Conservation (phyloP, 2,113 vertebrate species). For the Colius striatus region DNA sequence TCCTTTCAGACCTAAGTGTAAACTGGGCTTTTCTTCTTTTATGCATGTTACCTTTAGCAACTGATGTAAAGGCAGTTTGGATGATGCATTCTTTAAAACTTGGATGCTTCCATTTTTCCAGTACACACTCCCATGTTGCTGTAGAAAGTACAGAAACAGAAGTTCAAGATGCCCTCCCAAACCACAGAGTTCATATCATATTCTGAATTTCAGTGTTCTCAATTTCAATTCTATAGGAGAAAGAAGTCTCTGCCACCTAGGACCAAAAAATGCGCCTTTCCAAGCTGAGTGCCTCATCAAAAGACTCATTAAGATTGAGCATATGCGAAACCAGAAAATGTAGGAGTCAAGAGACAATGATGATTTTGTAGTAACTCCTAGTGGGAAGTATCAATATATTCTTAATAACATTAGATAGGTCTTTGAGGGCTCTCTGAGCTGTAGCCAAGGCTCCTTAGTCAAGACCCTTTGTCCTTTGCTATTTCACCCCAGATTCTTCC, state of each 20-base stretch:
- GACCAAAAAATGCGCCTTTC: background rate
- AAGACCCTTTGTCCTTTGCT: background rate
- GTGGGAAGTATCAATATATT: background rate
- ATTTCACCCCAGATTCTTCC: background rate
- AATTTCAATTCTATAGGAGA: background rate
- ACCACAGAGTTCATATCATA: background rate
- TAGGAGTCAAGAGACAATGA: background rate
- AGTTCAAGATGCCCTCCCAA: background rate
- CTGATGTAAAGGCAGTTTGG: conserved; percentile 72
- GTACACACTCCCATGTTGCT: conserved; percentile 97
- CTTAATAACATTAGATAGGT: background rate
- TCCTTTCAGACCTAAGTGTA: background rate
- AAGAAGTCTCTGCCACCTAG: background rate
- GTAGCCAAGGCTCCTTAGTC: background rate
- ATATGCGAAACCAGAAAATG: background rate
- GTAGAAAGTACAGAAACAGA: background rate
- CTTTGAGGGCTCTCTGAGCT: background rate
- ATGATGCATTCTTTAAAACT: conserved; percentile 75
- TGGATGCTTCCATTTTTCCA: conserved; percentile 85
- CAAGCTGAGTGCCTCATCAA: background rate
- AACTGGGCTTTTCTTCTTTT: background rate
- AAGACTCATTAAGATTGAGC: background rate
- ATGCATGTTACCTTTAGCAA: conserved; percentile 81
- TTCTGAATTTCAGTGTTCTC: background rate
- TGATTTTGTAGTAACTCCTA: background rate